Base-by-base conservation (phyloP, 1,140 invertebrate species). In the Nomia melanderi region DNA sequence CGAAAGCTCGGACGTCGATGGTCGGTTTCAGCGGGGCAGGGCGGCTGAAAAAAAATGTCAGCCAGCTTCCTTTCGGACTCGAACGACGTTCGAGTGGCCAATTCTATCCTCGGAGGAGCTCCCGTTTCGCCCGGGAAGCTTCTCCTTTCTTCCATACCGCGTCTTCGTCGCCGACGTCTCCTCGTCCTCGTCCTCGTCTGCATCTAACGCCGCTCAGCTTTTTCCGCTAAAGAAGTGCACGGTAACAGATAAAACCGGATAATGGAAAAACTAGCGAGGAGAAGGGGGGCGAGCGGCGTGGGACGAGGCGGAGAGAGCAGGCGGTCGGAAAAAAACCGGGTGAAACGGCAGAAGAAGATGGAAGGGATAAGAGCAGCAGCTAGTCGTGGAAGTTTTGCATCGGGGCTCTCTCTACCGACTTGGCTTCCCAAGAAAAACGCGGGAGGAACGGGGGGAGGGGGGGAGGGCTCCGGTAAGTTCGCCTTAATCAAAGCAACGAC, bases 401-500 rank as follows among this genome's bases (percentile, higher is more conserved):
- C 33, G 31, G 14, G 27, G 54, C 25, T 57, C 14, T 27, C 11
- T 50, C 20, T 6, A 4, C 23, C 3, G 57, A 23, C 31, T 60
- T 12, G 31, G 5, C 31, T 20, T 9, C 14, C 33, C 2, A 1
- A 33, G 33, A 62, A 62, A 62, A 62, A 62, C 59, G 59, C 59
- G 59, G 20, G 36, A 39, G 36, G 8, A 1, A 39, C 8, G 12
- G 6, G 12, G 36, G 12, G 36, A 39, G 4, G 39, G 25, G 33
- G 25, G 54, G 5, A 5, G n/a, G 33, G 20, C 33, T 4, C 33
- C n/a, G 17, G 23, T 25, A 62, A 36, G n/a, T 62, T 62, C 25
- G n/a, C 59, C 59, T 62, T 62, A 62, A 62, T 62, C 59, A 62
- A 62, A 62, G 59, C 59, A 39, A 62, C 59, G 56, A 59, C 25